phyloP scores from a whole-genome alignment of 2,888 invertebrate species.

The Mythimna loreyi region DNA sequence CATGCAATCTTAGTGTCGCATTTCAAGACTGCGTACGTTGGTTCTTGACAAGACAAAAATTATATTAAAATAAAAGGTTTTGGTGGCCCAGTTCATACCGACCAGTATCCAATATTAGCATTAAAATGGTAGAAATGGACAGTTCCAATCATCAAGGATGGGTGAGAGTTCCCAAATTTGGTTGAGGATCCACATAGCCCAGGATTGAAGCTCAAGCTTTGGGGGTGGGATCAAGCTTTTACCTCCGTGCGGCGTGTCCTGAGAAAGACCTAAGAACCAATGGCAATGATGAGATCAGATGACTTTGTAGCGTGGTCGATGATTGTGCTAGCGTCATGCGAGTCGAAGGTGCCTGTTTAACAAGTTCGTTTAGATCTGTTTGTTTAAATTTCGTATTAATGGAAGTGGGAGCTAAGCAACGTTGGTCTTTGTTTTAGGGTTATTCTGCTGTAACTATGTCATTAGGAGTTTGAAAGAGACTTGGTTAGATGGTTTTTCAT shows the following conservation, averaged over 20 bases:
- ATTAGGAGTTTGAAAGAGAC: slow-evolving; percentile 18
- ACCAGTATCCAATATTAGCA: slow-evolving; percentile 1
- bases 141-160: slow-evolving; percentile 37
- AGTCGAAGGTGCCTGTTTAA: slow-evolving; percentile 76
- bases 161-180: slow-evolving; percentile 85
- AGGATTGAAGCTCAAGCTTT: slow-evolving; percentile 86
- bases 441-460: slow-evolving; percentile 1
- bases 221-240: slow-evolving; percentile 85
- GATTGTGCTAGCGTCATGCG: slow-evolving; percentile 87
- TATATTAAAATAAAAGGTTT: slow-evolving; percentile 5
- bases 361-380: slow-evolving; percentile 54
- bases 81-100: not conserved
- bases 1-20: slow-evolving; percentile 32
- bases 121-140: not conserved
- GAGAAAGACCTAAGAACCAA: slow-evolving; percentile 91
- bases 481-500: not conserved
- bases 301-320: slow-evolving; percentile 76
- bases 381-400: slow-evolving; percentile 39
- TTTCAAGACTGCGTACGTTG: slow-evolving; percentile 13
- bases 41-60: slow-evolving; percentile 14
- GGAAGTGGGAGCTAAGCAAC: slow-evolving; percentile 58
- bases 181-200: slow-evolving; percentile 84
- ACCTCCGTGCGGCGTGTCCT: slow-evolving; percentile 89
- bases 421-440: slow-evolving; percentile 9
- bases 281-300: slow-evolving; percentile 88